Evolutionary conservation across 1,140 invertebrate genomes (phyloP).

Genomic region (Pollicipes pollicipes): DNA sequence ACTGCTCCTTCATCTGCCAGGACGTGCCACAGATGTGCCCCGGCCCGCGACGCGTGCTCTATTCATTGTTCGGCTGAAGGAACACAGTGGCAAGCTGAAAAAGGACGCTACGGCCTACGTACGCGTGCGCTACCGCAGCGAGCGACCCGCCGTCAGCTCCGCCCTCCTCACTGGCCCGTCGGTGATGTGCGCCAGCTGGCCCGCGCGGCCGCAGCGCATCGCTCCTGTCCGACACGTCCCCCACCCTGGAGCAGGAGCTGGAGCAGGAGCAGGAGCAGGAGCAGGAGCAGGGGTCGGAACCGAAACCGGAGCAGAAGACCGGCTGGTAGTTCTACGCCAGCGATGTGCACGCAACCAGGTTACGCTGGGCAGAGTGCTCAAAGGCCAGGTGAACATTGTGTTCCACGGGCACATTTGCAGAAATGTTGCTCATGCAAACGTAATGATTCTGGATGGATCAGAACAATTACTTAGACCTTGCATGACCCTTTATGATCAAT

Average conservation of each 20-base stretch:
- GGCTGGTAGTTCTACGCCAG: conserved; percentile 86
- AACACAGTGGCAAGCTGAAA: conserved; percentile 66
- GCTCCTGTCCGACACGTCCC: no score
- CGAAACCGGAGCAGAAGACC: conserved; percentile 27
- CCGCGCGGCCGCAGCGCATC: no score
- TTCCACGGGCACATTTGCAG: conserved; percentile 78
- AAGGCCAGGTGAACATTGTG: conserved; percentile 78
- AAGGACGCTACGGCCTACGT: conserved; percentile 92
- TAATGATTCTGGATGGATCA: no score
- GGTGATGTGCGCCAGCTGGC: no score
- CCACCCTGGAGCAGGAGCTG: conserved; percentile 27
- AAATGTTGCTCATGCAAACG: no score
- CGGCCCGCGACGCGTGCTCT: conserved; percentile 51
- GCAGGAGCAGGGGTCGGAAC: conserved; percentile 15
- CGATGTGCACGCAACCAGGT: conserved; percentile 67
- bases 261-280: conserved; percentile 21
- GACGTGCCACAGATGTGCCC: conserved; percentile 39
- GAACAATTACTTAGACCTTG: no score
- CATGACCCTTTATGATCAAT: no score
- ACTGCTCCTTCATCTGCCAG: conserved; percentile 55
- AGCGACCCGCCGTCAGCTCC: conserved; percentile 16
- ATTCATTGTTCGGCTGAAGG: conserved; percentile 85
- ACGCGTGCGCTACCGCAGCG: conserved; percentile 26
- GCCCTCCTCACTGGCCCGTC: conserved; percentile 7
- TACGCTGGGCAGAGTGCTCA: conserved; percentile 57